phyloP scores from a whole-genome alignment of 1,140 invertebrate genomes.

The Drosophila suzukii region DNA sequence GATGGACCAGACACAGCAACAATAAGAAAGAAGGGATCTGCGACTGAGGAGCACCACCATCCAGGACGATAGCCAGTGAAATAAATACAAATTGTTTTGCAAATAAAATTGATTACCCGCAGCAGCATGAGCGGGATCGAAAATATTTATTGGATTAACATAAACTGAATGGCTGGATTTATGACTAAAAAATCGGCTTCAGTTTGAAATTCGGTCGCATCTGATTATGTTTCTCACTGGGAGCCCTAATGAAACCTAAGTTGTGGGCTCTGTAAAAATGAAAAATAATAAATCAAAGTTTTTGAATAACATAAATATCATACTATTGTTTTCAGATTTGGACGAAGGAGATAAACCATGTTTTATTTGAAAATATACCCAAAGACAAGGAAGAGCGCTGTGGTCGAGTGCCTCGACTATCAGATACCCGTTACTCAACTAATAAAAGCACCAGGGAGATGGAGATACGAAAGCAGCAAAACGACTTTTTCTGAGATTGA shows the following conservation, averaged over 20 bases:
- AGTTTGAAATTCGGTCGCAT: slow-evolving; percentile 5
- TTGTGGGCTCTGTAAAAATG: not conserved
- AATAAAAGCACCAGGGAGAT: too few species aligned
- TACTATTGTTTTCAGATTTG: too few species aligned
- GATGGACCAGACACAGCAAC: slow-evolving; percentile 31
- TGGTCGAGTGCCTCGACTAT: too few species aligned
- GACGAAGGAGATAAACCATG: too few species aligned
- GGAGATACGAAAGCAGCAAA: too few species aligned
- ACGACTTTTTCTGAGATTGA: too few species aligned
- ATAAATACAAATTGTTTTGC: slow-evolving; percentile 78
- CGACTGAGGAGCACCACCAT: slow-evolving; percentile 29
- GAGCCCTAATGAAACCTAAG: slow-evolving; percentile 4
- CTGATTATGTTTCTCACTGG: slow-evolving; percentile 25
- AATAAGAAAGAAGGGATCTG: slow-evolving; percentile 1
- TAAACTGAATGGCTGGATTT: slow-evolving; percentile 62
- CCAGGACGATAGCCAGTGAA: slow-evolving; percentile 59
- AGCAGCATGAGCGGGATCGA: slow-evolving; percentile 23
- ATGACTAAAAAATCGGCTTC: slow-evolving; percentile 35
- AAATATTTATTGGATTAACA: slow-evolving; percentile 79
- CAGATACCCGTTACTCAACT: too few species aligned
- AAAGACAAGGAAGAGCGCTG: too few species aligned
- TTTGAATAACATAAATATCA: too few species aligned
- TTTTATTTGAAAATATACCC: too few species aligned
- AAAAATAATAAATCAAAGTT: not conserved
- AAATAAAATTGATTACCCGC: slow-evolving; percentile 75